phyloP scores from a whole-genome alignment of 2,113 vertebrate genomes.

The Hippocampus comes region DNA sequence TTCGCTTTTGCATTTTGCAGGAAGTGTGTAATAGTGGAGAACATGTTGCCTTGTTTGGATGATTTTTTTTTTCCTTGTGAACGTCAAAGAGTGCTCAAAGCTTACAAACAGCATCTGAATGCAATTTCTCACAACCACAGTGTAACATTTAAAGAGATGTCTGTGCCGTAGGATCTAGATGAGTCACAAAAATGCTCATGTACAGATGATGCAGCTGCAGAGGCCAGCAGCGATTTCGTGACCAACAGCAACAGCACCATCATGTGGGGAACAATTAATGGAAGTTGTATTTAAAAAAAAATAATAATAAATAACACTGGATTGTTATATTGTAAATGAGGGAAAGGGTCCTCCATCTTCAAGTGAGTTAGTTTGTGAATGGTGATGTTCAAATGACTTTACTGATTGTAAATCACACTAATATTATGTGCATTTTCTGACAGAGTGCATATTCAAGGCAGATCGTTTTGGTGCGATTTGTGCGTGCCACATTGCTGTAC shows the following conservation, averaged over 20 bases:
- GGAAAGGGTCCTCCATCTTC: not conserved
- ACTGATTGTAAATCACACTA: constrained; percentile 43
- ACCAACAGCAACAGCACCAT: constrained; percentile 42
- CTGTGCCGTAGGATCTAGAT: constrained; percentile 50
- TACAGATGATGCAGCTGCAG: not conserved
- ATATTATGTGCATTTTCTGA: constrained; percentile 30
- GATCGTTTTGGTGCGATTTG: constrained; percentile 14
- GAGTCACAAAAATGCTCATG: constrained; percentile 24
- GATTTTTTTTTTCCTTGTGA: not conserved
- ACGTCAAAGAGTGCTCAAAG: not conserved
- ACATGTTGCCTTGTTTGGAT: constrained; percentile 6
- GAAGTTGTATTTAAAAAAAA: constrained; percentile 42
- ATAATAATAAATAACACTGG: constrained; percentile 1
- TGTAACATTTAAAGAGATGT: constrained; percentile 40
- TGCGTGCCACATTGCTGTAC: constrained; percentile 5
- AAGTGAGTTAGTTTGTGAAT: constrained; percentile 7
- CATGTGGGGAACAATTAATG: constrained; percentile 17
- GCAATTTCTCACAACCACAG: constrained; percentile 43
- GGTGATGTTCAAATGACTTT: constrained; percentile 1
- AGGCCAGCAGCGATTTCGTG: not conserved
- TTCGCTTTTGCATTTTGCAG: constrained; percentile 10
- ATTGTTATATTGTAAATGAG: not conserved
- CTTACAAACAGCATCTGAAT: constrained; percentile 6
- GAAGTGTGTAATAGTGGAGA: constrained; percentile 22
- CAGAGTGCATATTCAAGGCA: constrained; percentile 20